Evolutionary conservation across 2,113 vertebrate genomes (phyloP).

Genomic region (Serilophus lunatus): DNA sequence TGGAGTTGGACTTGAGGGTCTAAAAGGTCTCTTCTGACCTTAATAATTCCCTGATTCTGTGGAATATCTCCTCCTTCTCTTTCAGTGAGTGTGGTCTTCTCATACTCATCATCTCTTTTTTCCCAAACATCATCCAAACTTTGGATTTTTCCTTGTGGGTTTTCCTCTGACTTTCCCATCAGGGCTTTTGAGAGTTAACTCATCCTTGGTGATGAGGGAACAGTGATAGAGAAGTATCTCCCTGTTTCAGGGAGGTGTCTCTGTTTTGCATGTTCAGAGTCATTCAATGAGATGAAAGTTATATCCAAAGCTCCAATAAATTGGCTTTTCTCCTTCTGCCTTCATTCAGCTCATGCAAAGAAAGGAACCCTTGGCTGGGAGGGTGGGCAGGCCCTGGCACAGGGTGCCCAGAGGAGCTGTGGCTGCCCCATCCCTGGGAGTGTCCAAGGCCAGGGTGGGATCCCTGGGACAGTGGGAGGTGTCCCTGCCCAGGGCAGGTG

Average conservation of each 20-base stretch:
- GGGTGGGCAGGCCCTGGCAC: too few relatives aligned
- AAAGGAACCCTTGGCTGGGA: not conserved
- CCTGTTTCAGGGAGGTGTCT: not conserved
- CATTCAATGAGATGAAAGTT: not conserved
- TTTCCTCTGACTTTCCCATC: not conserved
- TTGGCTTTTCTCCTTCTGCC: not conserved
- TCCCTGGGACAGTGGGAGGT: fast-evolving
- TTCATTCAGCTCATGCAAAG: not conserved
- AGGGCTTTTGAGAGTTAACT: not conserved
- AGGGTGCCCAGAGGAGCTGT: not conserved
- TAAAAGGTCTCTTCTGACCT: not conserved
- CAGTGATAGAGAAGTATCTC: not conserved
- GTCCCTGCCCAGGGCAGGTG: not conserved
- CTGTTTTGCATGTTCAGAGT: fast-evolving
- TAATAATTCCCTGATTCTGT: too few relatives aligned
- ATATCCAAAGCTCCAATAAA: not conserved
- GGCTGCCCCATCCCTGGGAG: not conserved
- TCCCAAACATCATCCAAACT: not conserved
- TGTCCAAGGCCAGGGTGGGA: not conserved
- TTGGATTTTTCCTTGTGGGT: not conserved
- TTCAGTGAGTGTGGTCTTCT: not conserved
- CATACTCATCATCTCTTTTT: fast-evolving
- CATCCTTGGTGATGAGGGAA: not conserved
- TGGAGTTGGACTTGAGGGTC: not conserved
- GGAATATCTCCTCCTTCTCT: not conserved